Percentiles rank a stretch among this genome's conserved stretches.
Evolutionary conservation across 2,888 invertebrate genomes (phyloP).

Genomic region (Mellilla xanthometata): DNA sequence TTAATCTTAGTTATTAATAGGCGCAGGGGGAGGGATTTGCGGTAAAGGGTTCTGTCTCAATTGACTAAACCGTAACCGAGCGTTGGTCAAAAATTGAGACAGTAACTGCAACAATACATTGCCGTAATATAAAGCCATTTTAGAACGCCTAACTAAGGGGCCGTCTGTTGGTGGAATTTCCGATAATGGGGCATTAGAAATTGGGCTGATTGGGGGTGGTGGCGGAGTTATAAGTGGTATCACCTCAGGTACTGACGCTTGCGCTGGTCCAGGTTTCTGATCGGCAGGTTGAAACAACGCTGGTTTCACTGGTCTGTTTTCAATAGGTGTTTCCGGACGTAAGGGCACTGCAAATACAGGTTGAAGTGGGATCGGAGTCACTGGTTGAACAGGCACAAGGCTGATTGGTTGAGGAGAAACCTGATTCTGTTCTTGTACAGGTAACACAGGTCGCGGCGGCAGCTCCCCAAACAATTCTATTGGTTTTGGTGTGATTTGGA

Average conservation of each 20-base stretch:
- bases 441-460: slow-evolving; percentile 15
- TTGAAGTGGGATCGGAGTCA: background rate
- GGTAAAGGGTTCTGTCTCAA: slow-evolving; percentile 17
- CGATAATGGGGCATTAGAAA: slow-evolving; percentile 1
- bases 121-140: slow-evolving; percentile 56
- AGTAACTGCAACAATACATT: slow-evolving; percentile 58
- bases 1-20: slow-evolving; percentile 8
- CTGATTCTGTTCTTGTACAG: background rate
- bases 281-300: background rate
- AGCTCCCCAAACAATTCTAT: slow-evolving; percentile 15
- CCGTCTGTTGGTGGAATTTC: slow-evolving; percentile 14
- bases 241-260: background rate
- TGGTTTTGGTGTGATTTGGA: background rate
- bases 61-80: slow-evolving; percentile 48
- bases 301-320: background rate
- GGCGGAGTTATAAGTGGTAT: slow-evolving; percentile 11
- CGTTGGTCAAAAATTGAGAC: slow-evolving; percentile 54
- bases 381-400: background rate
- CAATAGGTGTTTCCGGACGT: background rate
- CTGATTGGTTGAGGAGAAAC: background rate
- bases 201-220: slow-evolving; percentile 3
- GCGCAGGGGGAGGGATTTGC: slow-evolving; percentile 31
- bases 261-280: background rate
- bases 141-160: slow-evolving; percentile 41
- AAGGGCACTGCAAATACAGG: background rate